phyloP scores from a whole-genome alignment of 2,113 vertebrate species.

The Oryzias woworae region DNA sequence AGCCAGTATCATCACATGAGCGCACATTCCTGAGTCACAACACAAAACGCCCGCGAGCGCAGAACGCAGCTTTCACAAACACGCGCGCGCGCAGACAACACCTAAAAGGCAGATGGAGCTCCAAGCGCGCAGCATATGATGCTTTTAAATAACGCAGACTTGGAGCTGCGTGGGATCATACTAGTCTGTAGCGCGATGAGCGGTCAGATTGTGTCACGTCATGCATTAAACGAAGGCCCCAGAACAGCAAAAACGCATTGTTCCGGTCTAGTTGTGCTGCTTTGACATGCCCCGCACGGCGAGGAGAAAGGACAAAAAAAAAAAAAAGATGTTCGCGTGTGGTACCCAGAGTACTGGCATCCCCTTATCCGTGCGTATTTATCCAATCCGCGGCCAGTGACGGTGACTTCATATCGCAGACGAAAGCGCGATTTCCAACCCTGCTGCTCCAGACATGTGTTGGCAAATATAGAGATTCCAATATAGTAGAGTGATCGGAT shows the following conservation, averaged over 20 bases:
- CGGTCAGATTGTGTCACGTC: constrained; percentile 49
- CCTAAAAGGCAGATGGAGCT: constrained; percentile 3
- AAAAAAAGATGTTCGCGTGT: constrained; percentile 41
- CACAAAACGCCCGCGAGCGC: constrained; percentile 44
- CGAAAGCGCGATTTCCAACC: constrained; percentile 31
- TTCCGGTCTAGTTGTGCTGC: constrained; percentile 71
- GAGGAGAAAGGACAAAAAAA: constrained; percentile 30
- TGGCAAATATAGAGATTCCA: constrained; percentile 15
- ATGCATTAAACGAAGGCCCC: constrained; percentile 63
- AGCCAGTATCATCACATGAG: constrained; percentile 68
- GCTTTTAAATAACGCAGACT: background rate
- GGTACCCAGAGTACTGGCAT: constrained; percentile 33
- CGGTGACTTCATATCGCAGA: constrained; percentile 45
- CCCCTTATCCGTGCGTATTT: constrained; percentile 41
- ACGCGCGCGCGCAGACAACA: constrained; percentile 1
- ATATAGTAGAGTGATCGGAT: background rate
- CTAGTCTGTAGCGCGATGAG: constrained; percentile 22
- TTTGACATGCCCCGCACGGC: constrained; percentile 47
- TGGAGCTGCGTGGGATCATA: constrained; percentile 1
- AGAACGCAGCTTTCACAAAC: background rate
- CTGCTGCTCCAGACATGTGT: constrained; percentile 38
- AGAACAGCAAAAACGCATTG: constrained; percentile 66
- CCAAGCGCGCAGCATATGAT: constrained; percentile 3
- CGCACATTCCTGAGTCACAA: constrained; percentile 70
- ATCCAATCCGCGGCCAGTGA: constrained; percentile 29